Evolutionary conservation across 2,888 invertebrate species (phyloP).

Genomic region (Nymphalis urticae): DNA sequence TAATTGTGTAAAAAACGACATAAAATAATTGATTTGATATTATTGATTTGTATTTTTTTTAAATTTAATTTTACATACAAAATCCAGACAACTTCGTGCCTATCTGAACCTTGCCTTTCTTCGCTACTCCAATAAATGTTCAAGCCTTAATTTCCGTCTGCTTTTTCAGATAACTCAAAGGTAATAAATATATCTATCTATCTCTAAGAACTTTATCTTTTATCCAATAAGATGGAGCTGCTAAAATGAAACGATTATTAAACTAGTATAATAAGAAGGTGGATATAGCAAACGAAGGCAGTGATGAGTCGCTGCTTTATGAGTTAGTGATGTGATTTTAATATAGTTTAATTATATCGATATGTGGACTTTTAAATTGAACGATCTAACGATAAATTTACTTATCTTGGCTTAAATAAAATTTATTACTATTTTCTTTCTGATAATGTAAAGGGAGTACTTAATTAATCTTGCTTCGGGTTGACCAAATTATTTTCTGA

Average conservation of each 20-base stretch:
- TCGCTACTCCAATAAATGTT: too few relatives aligned
- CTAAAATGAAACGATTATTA: constrained; percentile 38
- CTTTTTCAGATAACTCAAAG: constrained; percentile 1
- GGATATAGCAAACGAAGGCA: constrained; percentile 34
- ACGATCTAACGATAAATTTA: background rate
- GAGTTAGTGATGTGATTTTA: constrained; percentile 24
- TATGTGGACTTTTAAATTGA: background rate
- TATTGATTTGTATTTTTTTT: too few relatives aligned
- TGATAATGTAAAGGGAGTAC: too few relatives aligned
- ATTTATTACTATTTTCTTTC: too few relatives aligned
- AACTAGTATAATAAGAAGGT: constrained; percentile 36
- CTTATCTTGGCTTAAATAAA: too few relatives aligned
- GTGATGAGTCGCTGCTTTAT: constrained; percentile 36
- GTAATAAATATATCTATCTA: background rate
- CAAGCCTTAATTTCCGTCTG: background rate
- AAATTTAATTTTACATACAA: too few relatives aligned
- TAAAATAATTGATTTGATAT: too few relatives aligned
- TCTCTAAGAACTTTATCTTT: background rate
- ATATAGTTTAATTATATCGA: constrained; percentile 12
- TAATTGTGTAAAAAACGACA: too few relatives aligned
- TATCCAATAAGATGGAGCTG: constrained; percentile 37
- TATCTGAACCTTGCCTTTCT: too few relatives aligned
- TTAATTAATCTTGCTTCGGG: too few relatives aligned
- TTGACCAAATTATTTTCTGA: too few relatives aligned
- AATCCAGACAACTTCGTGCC: too few relatives aligned